Evolutionary conservation across 2,888 invertebrate species (phyloP), one percentile per base, ranked within the genome.

Genomic region (Machimus rusticus): DNA sequence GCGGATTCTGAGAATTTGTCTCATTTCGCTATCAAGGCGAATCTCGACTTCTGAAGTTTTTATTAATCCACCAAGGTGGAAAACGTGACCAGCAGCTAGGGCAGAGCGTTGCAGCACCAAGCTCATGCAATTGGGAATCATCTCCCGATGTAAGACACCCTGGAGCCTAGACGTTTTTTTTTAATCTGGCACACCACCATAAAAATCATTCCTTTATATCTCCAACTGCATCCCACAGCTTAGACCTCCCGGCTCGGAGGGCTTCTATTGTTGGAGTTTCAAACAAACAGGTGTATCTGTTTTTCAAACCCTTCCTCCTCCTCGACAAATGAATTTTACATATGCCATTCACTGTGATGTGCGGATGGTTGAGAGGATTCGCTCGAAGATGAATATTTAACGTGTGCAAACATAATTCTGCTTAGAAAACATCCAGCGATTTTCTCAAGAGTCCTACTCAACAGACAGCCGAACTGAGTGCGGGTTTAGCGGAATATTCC

Each of bases 241-340:
- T 51, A 46, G 19, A 12, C 37, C 14, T 39, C 8, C 46, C 43
- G 14, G 14, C 23, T 51, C 1, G 51, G 6, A n/a, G 34, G 34
- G 6, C 28, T 51, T 31, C 51, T 81, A 82, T 82, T 82, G 82
- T 82, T 57, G 31, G 34, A 19, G 34, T 66, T 82, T 57, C 37
- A 66, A 82, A 82, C 82, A 82, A 82, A 82, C 57, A 66, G 82
- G 57, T 82, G 82, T 37, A 82, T 82, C 57, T 57, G 57, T 82
- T 82, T 55, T 82, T 14, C 51, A 14, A 28, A 51, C 51, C 23
- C 37, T 77, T 76, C 76, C 12, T 76, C 9, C 57, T 37, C n/a
- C 57, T 37, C 82, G 9, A 31, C 55, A 31, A 55, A 82, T 82
- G 82, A 82, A 82, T 82, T 82, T 82, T 82, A 39, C 37, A 82